These are phyloP conservation scores for Anaspis maculata DNA, from an alignment of 2,888 invertebrate genomes.

Conservation along the genomic window DNA sequence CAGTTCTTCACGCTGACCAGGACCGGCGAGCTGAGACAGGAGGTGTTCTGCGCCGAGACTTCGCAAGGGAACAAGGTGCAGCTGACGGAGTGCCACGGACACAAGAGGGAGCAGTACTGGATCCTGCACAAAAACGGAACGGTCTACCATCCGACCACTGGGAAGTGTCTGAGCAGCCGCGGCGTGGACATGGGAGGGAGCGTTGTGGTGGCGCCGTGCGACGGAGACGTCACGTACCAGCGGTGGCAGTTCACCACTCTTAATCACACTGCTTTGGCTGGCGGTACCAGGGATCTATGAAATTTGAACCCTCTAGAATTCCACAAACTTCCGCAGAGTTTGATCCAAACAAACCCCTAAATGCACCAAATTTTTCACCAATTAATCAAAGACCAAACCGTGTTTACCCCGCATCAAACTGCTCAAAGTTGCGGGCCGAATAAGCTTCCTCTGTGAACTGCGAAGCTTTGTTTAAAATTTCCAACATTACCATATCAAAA, in stretches of 20 bases:
- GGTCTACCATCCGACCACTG: slow-evolving; percentile 34
- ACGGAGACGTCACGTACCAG: slow-evolving; percentile 28
- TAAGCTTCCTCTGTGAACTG: too few species aligned
- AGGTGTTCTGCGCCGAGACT: slow-evolving; percentile 64
- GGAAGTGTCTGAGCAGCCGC: slow-evolving; percentile 37
- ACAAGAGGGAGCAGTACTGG: slow-evolving; percentile 40
- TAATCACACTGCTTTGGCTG: slow-evolving; percentile 26
- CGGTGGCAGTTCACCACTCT: slow-evolving; percentile 36
- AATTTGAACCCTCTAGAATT: too few species aligned
- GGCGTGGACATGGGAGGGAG: slow-evolving; percentile 36
- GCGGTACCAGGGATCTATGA: too few species aligned
- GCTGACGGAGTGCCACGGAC: slow-evolving; percentile 44
- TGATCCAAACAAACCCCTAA: too few species aligned
- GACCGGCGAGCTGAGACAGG: slow-evolving; percentile 64
- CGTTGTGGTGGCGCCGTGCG: slow-evolving; percentile 32
- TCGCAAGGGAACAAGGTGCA: slow-evolving; percentile 44
- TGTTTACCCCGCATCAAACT: too few species aligned
- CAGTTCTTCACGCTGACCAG: slow-evolving; percentile 71
- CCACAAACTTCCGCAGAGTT: too few species aligned
- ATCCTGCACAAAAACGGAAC: slow-evolving; percentile 31
- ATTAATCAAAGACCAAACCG: too few species aligned
- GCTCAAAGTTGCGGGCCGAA: too few species aligned
- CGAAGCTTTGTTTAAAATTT: too few species aligned
- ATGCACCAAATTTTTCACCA: too few species aligned
- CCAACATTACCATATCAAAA: too few species aligned